Evolutionary conservation across 2,888 invertebrate species (phyloP).

Genomic region (Scaptomyza reducta): DNA sequence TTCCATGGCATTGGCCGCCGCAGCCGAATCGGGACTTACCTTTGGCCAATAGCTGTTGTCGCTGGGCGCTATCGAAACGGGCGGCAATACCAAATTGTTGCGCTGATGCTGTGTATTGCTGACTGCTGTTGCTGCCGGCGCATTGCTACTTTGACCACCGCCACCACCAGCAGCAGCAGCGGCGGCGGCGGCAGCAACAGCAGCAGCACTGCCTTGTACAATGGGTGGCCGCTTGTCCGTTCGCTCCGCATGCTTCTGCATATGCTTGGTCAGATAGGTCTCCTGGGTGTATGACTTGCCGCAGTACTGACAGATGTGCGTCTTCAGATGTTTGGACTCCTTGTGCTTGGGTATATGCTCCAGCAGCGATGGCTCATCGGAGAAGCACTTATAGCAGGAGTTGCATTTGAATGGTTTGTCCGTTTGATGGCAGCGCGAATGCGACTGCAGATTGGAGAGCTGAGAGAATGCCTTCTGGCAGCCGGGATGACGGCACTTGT

Average conservation of each 20-base stretch:
- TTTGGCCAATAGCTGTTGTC: slow-evolving; percentile 92
- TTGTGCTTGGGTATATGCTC: slow-evolving; percentile 99
- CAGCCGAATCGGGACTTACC: slow-evolving; percentile 91
- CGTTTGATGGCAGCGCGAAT: slow-evolving; percentile 99
- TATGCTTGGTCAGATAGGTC: slow-evolving; percentile 99
- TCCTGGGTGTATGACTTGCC: slow-evolving; percentile 99
- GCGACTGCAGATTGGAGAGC: slow-evolving; percentile 99
- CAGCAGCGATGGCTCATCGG: slow-evolving; percentile 97
- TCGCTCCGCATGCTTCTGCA: slow-evolving; percentile 98
- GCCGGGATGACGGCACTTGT: slow-evolving; percentile 98
- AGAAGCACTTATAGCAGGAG: slow-evolving; percentile 99
- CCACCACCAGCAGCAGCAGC: slow-evolving; percentile 41
- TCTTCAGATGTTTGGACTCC: slow-evolving; percentile 99
- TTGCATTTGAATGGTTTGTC: slow-evolving; percentile 99
- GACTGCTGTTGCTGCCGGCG: slow-evolving; percentile 20
- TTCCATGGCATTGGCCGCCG: slow-evolving; percentile 86
- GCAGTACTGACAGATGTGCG: slow-evolving; percentile 99
- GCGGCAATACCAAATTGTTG: slow-evolving; percentile 75
- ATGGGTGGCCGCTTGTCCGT: slow-evolving; percentile 95
- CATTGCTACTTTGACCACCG: slow-evolving; percentile 33
- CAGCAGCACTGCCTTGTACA: slow-evolving; percentile 85
- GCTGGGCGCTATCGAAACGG: slow-evolving; percentile 81
- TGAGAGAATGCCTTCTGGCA: slow-evolving; percentile 99
- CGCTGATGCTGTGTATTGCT: slow-evolving; percentile 73
- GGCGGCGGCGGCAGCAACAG: slow-evolving; percentile 67